Conservation (phyloP, 2,797 vertebrate genomes). For the Anguilla pacifica region DNA sequence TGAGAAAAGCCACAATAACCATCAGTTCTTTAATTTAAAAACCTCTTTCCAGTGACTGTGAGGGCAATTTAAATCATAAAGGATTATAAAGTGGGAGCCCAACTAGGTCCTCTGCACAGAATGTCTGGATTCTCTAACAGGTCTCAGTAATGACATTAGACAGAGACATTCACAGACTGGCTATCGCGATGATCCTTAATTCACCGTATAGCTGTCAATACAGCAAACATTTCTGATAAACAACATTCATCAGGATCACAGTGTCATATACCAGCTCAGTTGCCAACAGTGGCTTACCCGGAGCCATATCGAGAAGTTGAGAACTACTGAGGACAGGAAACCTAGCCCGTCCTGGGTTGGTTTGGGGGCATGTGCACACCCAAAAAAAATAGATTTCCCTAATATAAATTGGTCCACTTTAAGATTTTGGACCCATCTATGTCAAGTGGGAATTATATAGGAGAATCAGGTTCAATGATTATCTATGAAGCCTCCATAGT, state of each 20-base stretch:
- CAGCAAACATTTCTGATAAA: neutral
- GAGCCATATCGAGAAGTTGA: too few species aligned
- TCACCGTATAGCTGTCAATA: neutral
- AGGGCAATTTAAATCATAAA: slow-evolving; percentile 34
- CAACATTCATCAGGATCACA: neutral
- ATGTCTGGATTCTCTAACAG: slow-evolving; percentile 24
- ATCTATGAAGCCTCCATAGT: too few species aligned
- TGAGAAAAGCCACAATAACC: slow-evolving; percentile 35
- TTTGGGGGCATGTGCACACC: too few species aligned
- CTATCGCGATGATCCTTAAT: neutral
- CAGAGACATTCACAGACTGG: neutral
- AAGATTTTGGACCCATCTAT: too few species aligned
- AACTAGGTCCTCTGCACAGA: slow-evolving; percentile 11
- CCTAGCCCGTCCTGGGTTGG: too few species aligned
- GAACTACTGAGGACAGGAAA: too few species aligned
- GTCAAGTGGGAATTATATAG: too few species aligned
- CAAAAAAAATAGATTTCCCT: too few species aligned
- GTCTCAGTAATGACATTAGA: slow-evolving; percentile 26
- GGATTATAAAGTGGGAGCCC: slow-evolving; percentile 26
- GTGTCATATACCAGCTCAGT: neutral
- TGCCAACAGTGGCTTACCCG: too few species aligned
- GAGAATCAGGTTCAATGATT: too few species aligned
- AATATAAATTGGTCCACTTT: too few species aligned
- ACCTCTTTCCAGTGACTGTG: slow-evolving; percentile 31
- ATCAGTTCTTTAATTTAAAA: slow-evolving; percentile 38